phyloP scores from a whole-genome alignment of 2,797 vertebrate species.

The Alcedo atthis region DNA sequence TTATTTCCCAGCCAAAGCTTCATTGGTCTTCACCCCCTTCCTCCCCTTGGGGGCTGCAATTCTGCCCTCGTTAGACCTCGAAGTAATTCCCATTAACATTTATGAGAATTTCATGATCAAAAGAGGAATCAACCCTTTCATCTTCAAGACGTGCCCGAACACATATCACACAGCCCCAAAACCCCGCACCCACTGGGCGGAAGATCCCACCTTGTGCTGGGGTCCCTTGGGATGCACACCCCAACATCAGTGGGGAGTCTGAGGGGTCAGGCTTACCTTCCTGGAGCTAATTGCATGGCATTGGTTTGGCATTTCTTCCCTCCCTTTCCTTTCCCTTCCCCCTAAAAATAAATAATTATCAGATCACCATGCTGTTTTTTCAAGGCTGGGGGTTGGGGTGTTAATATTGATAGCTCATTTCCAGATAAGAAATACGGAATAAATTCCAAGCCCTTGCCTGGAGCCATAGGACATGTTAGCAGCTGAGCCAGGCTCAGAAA shows the following conservation, averaged over 20 bases:
- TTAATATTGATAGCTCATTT: background rate
- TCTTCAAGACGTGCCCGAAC: conserved; percentile 61
- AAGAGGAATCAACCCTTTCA: conserved; percentile 68
- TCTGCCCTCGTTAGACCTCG: conserved; percentile 53
- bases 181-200: background rate
- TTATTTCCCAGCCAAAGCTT: conserved; percentile 11
- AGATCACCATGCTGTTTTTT: background rate
- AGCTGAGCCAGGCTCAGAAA: background rate
- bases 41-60: conserved; percentile 38
- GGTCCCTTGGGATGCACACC: background rate
- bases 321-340: background rate
- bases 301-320: background rate
- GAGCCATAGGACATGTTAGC: background rate
- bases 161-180: background rate
- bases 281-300: fast-evolving
- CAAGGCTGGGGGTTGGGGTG: background rate
- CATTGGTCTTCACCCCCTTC: conserved; percentile 15
- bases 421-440: background rate
- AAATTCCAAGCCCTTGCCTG: background rate
- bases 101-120: conserved; percentile 77
- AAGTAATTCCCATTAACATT: conserved; percentile 74
- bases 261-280: background rate
- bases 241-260: fast-evolving
- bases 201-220: background rate
- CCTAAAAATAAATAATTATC: background rate